phyloP scores from a whole-genome alignment of 2,113 vertebrate species.

The Electrona antarctica region DNA sequence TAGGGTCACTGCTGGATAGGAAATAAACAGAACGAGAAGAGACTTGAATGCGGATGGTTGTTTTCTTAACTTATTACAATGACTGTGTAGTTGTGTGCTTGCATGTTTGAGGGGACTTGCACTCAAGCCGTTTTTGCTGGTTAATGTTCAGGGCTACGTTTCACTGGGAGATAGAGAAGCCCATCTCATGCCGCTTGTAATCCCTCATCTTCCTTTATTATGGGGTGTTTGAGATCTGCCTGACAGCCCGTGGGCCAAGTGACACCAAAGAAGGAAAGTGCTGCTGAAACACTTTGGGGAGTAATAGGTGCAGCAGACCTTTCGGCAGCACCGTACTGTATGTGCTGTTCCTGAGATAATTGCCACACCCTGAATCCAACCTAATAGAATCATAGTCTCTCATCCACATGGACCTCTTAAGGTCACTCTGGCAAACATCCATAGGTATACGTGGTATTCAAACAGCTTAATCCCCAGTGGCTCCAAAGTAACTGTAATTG shows the following conservation, averaged over 20 bases:
- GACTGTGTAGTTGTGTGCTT: neutral
- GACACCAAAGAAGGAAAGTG: conserved; percentile 31
- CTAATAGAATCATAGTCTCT: conserved; percentile 18
- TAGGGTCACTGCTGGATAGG: conserved; percentile 22
- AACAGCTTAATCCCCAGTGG: conserved; percentile 23
- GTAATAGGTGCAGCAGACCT: conserved; percentile 62
- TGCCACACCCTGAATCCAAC: neutral
- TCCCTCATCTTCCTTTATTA: conserved; percentile 52
- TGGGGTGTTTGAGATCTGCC: conserved; percentile 38
- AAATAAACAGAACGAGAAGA: conserved; percentile 29
- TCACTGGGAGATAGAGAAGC: conserved; percentile 41
- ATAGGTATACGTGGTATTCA: neutral
- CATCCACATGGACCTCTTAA: conserved; percentile 29
- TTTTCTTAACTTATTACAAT: neutral
- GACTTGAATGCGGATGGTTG: conserved; percentile 24
- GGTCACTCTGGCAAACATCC: conserved; percentile 36
- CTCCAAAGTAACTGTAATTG: no score
- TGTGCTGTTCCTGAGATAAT: conserved; percentile 22
- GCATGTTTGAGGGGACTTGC: conserved; percentile 13
- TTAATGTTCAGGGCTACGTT: conserved; percentile 45
- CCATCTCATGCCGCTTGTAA: conserved; percentile 23
- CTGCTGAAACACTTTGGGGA: conserved; percentile 61
- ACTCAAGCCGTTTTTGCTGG: conserved; percentile 32
- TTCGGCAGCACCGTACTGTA: conserved; percentile 31
- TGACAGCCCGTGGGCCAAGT: conserved; percentile 25